These are phyloP conservation scores for Hydraecia micacea DNA, from an alignment of 2,888 invertebrate species.

Conservation along the genomic window DNA sequence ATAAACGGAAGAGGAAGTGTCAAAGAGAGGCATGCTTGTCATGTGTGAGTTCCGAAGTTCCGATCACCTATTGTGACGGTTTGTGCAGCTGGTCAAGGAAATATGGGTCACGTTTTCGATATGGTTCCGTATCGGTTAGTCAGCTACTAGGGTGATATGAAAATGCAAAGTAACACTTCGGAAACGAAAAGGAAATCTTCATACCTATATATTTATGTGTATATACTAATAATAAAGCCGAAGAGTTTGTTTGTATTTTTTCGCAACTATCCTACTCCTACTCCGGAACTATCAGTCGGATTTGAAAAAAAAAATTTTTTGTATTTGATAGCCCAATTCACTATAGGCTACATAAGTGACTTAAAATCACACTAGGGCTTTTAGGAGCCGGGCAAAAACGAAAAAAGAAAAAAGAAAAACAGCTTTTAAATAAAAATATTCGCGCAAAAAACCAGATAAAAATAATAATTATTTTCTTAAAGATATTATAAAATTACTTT, in stretches of 20 bases:
- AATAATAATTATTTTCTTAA: not conserved
- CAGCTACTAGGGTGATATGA: not conserved
- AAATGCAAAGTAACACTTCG: not conserved
- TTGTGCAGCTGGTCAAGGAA: conserved; percentile 15
- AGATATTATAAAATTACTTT: not conserved
- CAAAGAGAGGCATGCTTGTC: conserved; percentile 7
- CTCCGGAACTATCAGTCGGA: no score
- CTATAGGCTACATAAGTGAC: no score
- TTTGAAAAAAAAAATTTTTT: no score
- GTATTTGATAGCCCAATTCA: no score
- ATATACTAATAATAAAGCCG: no score
- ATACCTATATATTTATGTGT: no score
- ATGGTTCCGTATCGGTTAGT: not conserved
- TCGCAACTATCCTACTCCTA: no score
- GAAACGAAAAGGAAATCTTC: not conserved
- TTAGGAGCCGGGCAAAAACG: no score
- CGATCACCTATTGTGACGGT: not conserved
- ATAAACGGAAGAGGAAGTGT: conserved; percentile 40
- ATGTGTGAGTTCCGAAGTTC: conserved; percentile 3
- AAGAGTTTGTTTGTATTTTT: no score
- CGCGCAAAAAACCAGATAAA: not conserved
- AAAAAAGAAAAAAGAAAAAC: not conserved
- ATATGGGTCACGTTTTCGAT: conserved; percentile 2
- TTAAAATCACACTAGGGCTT: no score
- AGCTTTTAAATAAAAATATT: not conserved